Evolutionary conservation across 1,140 invertebrate species (phyloP), one percentile per base, ranked within the genome.

Genomic region (Whitmania pigra): DNA sequence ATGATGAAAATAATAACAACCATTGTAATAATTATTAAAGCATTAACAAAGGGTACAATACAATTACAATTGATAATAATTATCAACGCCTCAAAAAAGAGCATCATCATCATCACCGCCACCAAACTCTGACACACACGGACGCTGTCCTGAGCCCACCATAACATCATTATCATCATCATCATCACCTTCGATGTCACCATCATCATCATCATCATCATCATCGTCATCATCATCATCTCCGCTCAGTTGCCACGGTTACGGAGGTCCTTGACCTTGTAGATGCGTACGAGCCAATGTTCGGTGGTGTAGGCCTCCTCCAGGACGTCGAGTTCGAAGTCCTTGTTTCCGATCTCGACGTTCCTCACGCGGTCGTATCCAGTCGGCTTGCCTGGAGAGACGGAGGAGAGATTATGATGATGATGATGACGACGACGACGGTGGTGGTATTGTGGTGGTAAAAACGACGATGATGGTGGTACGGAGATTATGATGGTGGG

Each of bases 291-390:
- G 71, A 98, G 87, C 96, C 96, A 99, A 85, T 99, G 94, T 82
- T 98, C 94, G 4, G 94, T 94, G 20, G 96, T 98, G 80, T 97
- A 99, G 15, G 95, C 95, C 82, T 99, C 96, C 83, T 99, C 95
- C 74, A 99, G 85, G 83, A 97, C 95, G 43, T 93, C 96, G 73
- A 99, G 84, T 77, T 93, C 88, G 82, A 98, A 94, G 82, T 97
- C 91, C 82, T 97, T 94, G 84, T 95, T 93, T 68, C 96, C 96
- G 78, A 98, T 98, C 76, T 97, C 89, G 54, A 91, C 89, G 82
- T 93, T 93, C 76, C 96, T 86, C 3, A 95, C 96, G 76, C 95
- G 85, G 84, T 99, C 96, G 82, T 89, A 98, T 43, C 96, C 96
- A 60, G 91, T 87, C 31, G 93, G 91, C 75, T 88, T 88, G 74